Percentiles rank a stretch among this genome's conserved stretches.
phyloP scores from a whole-genome alignment of 2,888 invertebrate genomes.

The Tetranychus truncatus region DNA sequence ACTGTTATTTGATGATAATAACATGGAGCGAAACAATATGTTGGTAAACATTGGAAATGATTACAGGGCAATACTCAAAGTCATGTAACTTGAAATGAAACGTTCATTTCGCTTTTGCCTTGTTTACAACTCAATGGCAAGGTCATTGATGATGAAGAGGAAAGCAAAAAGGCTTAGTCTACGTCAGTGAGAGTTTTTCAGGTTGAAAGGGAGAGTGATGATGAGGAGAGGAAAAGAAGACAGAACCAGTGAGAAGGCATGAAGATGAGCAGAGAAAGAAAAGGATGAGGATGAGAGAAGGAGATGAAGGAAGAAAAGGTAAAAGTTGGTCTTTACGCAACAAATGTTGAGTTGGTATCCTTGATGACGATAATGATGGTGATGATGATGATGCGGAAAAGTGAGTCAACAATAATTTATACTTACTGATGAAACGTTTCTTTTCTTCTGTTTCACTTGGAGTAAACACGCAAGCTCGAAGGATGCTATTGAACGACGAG shows the following conservation, averaged over 20 bases:
- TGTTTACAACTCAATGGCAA: background rate
- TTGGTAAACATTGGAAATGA: conserved; percentile 1
- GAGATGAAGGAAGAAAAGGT: background rate
- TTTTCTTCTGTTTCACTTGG: no score
- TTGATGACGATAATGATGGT: background rate
- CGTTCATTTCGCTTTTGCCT: background rate
- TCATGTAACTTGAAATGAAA: background rate
- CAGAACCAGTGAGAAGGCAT: background rate
- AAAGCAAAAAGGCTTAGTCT: background rate
- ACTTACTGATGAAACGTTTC: background rate
- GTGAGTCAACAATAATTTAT: background rate
- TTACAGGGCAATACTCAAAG: background rate
- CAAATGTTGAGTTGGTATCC: background rate
- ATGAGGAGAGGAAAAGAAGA: background rate
- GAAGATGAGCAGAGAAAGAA: background rate
- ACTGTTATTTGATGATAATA: background rate
- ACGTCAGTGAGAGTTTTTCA: background rate
- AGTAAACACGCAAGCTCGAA: background rate
- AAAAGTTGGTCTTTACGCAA: background rate
- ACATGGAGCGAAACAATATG: background rate
- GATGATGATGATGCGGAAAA: background rate
- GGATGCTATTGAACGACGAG: background rate
- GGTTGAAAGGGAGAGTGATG: background rate
- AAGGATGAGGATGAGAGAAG: background rate
- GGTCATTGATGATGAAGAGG: background rate